Evolutionary conservation across 2,888 invertebrate species (phyloP).

Genomic region (Ryuthela nishihirai): DNA sequence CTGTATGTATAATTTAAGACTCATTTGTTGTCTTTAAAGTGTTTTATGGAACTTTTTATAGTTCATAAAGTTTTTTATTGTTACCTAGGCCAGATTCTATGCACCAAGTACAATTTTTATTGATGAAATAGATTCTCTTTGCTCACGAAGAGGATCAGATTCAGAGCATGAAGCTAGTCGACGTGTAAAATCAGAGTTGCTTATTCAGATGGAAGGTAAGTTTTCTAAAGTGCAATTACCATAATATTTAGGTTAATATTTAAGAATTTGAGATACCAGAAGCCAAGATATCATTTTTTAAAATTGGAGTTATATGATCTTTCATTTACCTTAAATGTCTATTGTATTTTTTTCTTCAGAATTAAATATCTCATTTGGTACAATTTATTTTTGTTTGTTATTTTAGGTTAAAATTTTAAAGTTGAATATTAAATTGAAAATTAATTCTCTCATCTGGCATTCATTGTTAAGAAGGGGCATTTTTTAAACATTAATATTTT

Average conservation of each 20-base stretch:
- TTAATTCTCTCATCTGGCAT: too few relatives aligned
- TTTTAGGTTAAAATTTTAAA: too few relatives aligned
- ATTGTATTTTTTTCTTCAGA: too few relatives aligned
- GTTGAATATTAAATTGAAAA: too few relatives aligned
- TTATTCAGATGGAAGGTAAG: conserved; percentile 96
- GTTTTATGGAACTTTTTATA: not conserved
- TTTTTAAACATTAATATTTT: too few relatives aligned
- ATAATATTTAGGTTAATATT: too few relatives aligned
- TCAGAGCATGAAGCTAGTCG: conserved; percentile 97
- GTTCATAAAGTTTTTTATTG: conserved; percentile 4
- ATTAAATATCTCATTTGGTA: too few relatives aligned
- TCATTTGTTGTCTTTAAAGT: not conserved
- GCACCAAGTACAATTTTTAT: conserved; percentile 98
- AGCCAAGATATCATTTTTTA: not conserved
- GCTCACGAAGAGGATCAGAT: conserved; percentile 90
- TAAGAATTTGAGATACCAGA: too few relatives aligned
- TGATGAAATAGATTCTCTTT: conserved; percentile 97
- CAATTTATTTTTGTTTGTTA: too few relatives aligned
- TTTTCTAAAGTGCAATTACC: not conserved
- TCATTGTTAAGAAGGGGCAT: too few relatives aligned
- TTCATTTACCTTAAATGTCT: too few relatives aligned
- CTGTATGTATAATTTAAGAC: too few relatives aligned
- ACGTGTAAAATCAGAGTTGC: conserved; percentile 92
- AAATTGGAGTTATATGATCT: not conserved
- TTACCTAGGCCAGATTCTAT: conserved; percentile 83